Percentiles rank a stretch among this genome's conserved stretches.
Evolutionary conservation across 2,113 vertebrate genomes (phyloP).

Genomic region (Pontoporia blainvillei): DNA sequence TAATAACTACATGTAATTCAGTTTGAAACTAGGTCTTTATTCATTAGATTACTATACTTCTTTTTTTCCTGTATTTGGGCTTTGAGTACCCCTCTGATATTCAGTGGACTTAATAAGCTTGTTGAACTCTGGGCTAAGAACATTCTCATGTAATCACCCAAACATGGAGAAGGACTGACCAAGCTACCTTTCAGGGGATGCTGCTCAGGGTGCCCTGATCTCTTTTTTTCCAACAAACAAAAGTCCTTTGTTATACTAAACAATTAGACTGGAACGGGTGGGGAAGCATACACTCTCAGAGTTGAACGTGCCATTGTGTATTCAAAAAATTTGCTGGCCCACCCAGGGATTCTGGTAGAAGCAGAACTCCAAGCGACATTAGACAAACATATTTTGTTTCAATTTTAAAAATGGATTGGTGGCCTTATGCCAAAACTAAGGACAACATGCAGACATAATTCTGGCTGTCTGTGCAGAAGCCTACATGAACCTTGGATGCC

Average conservation of each 20-base stretch:
- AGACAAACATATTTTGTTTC: not conserved
- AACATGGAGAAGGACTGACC: not conserved
- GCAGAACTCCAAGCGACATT: not conserved
- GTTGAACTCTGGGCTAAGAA: not conserved
- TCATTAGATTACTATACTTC: not conserved
- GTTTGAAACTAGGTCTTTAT: not conserved
- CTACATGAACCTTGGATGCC: not conserved
- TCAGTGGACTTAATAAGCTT: not conserved
- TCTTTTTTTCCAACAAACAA: not conserved
- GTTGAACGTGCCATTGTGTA: not conserved
- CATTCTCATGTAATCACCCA: not conserved
- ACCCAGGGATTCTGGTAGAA: not conserved
- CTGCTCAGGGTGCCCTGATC: not conserved
- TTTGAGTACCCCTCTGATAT: not conserved
- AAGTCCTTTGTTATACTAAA: not conserved
- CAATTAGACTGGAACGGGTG: not conserved
- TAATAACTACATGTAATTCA: not conserved
- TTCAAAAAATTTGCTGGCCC: not conserved
- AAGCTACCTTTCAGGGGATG: not conserved
- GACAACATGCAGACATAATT: not conserved
- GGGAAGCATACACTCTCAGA: not conserved
- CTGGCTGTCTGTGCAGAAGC: not conserved
- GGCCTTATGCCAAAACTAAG: not conserved
- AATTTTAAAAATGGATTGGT: not conserved
- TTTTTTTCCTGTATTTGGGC: not conserved